A percentile compares a stretch with the other conserved stretches of the same genome.
Evolutionary conservation across 2,113 vertebrate genomes (phyloP).

Genomic region (Melanotaenia duboulayi): DNA sequence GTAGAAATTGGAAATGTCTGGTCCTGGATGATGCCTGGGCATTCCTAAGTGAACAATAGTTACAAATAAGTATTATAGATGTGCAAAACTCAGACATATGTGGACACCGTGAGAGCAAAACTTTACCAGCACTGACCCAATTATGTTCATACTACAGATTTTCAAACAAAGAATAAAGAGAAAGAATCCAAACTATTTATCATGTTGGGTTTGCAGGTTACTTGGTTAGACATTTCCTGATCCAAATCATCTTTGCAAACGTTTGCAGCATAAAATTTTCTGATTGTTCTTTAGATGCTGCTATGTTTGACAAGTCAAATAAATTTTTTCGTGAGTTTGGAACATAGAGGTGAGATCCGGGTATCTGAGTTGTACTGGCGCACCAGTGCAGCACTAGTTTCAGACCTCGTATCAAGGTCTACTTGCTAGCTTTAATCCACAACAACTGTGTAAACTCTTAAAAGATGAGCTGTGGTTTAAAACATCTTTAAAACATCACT

Average conservation of each 20-base stretch:
- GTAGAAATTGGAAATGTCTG: slow-evolving; percentile 97
- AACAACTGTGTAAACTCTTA: background rate
- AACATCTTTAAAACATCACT: background rate
- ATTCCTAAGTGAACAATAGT: slow-evolving; percentile 85
- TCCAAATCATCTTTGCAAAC: background rate
- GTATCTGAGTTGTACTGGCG: background rate
- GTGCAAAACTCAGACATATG: background rate
- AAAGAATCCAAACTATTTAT: too few species aligned
- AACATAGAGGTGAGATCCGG: background rate
- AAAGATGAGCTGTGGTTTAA: background rate
- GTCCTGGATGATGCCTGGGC: slow-evolving; percentile 93
- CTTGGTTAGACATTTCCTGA: background rate
- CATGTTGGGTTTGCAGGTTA: too few species aligned
- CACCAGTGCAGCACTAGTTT: background rate
- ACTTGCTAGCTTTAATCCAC: background rate
- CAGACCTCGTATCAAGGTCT: background rate
- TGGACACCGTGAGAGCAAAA: background rate
- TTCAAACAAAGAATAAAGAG: too few species aligned
- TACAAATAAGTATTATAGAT: slow-evolving; percentile 11
- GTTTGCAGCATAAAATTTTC: background rate
- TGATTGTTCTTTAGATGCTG: background rate
- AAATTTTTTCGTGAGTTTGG: too few species aligned
- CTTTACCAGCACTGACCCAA: too few species aligned
- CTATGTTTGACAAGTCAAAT: background rate
- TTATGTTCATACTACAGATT: too few species aligned